These are phyloP conservation scores for Neuroterus valhalla DNA, from an alignment of 1,140 invertebrate genomes.

Conservation along the genomic window DNA sequence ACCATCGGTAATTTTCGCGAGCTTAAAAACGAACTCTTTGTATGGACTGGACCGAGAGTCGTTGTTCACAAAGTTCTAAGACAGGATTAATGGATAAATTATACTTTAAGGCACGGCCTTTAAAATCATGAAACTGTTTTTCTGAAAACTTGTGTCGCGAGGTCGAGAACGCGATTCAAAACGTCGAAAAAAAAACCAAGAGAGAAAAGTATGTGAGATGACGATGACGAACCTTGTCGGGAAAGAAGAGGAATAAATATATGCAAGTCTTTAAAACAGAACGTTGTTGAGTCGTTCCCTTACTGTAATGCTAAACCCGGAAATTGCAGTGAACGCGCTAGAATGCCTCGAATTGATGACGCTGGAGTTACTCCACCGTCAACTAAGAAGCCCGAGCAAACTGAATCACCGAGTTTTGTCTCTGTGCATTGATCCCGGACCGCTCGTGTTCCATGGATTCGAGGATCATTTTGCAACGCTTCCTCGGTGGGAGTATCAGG, in stretches of 20 bases:
- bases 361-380: neutral
- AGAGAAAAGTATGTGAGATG: neutral
- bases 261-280: neutral
- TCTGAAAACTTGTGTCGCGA: neutral
- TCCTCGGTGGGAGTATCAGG: constrained; percentile 83
- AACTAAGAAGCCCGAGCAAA: constrained; percentile 80
- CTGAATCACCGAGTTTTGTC: constrained; percentile 88
- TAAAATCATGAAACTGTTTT: neutral
- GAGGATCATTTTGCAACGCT: constrained; percentile 85
- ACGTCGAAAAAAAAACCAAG: neutral
- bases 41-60: neutral
- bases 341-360: constrained; percentile 25
- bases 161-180: neutral
- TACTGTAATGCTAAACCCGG: constrained; percentile 1
- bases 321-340: constrained; percentile 36
- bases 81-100: neutral
- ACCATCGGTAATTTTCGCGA: neutral
- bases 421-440: constrained; percentile 69
- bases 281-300: no score
- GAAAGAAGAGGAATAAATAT: neutral
- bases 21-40: neutral
- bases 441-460: constrained; percentile 79
- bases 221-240: neutral
- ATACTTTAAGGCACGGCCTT: neutral
- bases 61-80: neutral